A percentile compares a stretch with the other conserved stretches of the same genome.
Conservation (phyloP, 2,888 invertebrate species). For the Microdon myrmicae region DNA sequence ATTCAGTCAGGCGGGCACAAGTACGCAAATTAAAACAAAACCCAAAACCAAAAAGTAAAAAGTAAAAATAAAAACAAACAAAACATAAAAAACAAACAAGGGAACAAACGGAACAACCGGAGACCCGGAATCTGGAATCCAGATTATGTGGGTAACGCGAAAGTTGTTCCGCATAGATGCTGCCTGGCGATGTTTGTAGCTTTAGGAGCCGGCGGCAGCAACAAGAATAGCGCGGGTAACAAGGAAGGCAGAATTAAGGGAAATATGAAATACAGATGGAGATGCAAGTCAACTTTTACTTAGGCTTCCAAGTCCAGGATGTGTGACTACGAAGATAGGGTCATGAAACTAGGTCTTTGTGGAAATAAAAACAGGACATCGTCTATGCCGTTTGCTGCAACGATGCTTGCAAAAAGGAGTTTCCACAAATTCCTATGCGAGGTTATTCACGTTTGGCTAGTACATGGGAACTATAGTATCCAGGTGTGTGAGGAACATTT, state of each 20-base stretch:
- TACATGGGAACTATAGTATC: no score
- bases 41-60: no score
- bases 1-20: slow-evolving; percentile 37
- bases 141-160: slow-evolving; percentile 48
- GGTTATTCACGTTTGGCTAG: no score
- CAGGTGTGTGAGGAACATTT: no score
- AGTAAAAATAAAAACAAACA: no score
- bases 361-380: slow-evolving; percentile 26
- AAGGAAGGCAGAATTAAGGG: slow-evolving; percentile 10
- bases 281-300: slow-evolving; percentile 37
- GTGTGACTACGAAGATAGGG: neutral
- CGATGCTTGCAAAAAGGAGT: no score
- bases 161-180: slow-evolving; percentile 35
- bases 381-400: no score
- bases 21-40: slow-evolving; percentile 37
- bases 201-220: slow-evolving; percentile 13
- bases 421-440: no score
- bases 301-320: slow-evolving; percentile 9
- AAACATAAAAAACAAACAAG: slow-evolving; percentile 8
- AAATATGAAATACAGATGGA: slow-evolving; percentile 17
- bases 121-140: slow-evolving; percentile 44
- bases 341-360: slow-evolving; percentile 26
- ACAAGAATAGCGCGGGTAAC: slow-evolving; percentile 9
- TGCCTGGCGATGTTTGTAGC: slow-evolving; percentile 16
- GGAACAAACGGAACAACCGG: slow-evolving; percentile 34